Percentiles rank a stretch among this genome's conserved stretches.
These are phyloP conservation scores for Acrocephalus kingi DNA, from an alignment of 2,113 vertebrate species.

Conservation along the genomic window DNA sequence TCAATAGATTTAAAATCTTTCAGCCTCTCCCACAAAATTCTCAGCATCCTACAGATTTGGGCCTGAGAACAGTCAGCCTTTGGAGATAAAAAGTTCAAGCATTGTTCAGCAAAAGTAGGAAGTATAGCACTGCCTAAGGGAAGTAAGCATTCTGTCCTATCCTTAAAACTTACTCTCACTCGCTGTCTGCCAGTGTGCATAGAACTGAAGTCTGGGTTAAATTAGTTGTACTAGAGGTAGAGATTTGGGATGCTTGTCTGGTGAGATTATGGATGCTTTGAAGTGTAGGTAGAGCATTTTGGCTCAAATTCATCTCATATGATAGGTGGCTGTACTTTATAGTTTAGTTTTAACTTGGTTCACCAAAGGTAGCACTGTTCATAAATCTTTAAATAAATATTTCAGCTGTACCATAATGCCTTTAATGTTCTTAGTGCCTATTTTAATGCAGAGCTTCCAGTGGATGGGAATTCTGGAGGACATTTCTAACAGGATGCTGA, in stretches of 20 bases:
- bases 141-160: not conserved
- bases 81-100: constrained; percentile 47
- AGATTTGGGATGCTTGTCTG: not conserved
- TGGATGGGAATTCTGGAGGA: not conserved
- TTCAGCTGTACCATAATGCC: not conserved
- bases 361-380: not conserved
- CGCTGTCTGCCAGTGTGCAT: not conserved
- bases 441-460: not conserved
- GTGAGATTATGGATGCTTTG: not conserved
- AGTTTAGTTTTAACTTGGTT: not conserved
- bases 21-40: not conserved
- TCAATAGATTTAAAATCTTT: not conserved
- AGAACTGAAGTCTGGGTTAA: not conserved
- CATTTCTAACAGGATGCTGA: not conserved
- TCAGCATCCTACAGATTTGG: not conserved
- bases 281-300: not conserved
- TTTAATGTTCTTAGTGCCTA: not conserved
- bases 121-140: not conserved
- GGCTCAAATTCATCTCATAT: not conserved
- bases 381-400: not conserved
- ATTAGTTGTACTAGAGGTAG: not conserved
- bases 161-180: not conserved
- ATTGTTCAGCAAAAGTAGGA: not conserved
- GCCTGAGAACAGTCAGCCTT: constrained; percentile 15
- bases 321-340: not conserved